Percentiles rank a stretch among this genome's conserved stretches.
phyloP scores from a whole-genome alignment of 2,888 invertebrate species.

The Piscicola geometra region DNA sequence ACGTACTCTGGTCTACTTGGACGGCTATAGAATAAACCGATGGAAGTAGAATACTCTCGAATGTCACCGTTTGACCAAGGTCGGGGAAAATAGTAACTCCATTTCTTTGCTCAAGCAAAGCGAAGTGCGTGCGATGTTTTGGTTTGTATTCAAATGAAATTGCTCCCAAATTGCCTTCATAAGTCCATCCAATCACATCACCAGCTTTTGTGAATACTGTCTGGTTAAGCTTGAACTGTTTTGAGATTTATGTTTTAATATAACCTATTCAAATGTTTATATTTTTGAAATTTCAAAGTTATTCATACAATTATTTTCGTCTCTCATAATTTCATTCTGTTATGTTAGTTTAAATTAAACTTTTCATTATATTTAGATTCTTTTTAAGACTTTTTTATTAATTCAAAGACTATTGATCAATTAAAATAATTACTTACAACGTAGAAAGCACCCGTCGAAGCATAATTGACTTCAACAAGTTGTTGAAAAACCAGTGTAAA shows the following conservation, averaged over 20 bases:
- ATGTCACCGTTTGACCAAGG: conserved; percentile 25
- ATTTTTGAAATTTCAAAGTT: conserved; percentile 8
- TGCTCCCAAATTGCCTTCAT: conserved; percentile 36
- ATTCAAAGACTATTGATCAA: no score
- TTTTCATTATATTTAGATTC: background rate
- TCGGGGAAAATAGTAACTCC: conserved; percentile 22
- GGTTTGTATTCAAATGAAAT: conserved; percentile 40
- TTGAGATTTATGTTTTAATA: background rate
- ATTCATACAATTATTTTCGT: background rate
- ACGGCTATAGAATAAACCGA: conserved; percentile 38
- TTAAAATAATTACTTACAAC: conserved; percentile 39
- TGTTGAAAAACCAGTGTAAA: conserved; percentile 38
- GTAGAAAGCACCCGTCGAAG: conserved; percentile 37
- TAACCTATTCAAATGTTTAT: no score
- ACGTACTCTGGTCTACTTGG: conserved; percentile 38
- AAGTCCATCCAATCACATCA: conserved; percentile 41
- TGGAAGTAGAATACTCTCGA: conserved; percentile 36
- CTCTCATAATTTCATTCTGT: no score
- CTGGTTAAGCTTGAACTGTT: conserved; percentile 36
- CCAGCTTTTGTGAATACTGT: conserved; percentile 25
- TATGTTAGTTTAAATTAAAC: background rate
- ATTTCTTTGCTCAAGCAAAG: conserved; percentile 22
- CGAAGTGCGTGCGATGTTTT: conserved; percentile 39
- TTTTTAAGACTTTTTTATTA: no score
- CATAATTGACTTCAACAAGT: conserved; percentile 19